phyloP scores from a whole-genome alignment of 1,140 invertebrate genomes.

The Drosophila cardini region DNA sequence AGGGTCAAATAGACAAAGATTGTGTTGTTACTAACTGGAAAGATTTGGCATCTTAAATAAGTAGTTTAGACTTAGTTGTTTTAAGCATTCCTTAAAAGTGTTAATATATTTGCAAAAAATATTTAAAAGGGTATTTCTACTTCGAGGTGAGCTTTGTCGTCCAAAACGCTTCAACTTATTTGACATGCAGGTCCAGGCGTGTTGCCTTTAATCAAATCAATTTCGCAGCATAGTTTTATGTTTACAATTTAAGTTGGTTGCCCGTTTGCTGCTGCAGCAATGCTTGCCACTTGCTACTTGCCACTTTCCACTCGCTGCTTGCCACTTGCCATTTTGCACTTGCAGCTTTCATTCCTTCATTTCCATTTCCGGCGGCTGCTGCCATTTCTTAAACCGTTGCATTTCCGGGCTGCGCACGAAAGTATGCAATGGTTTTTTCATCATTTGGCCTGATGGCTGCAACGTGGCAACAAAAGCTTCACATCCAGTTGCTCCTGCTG shows the following conservation, averaged over 20 bases:
- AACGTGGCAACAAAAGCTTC: slow-evolving; percentile 78
- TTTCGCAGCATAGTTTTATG: slow-evolving; percentile 84
- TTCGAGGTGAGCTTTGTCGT: background rate
- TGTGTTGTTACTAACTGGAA: too few relatives aligned
- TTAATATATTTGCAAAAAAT: background rate
- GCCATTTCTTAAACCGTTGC: slow-evolving; percentile 44
- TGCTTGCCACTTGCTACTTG: slow-evolving; percentile 24
- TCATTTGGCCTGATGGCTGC: slow-evolving; percentile 79
- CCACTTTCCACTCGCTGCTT: slow-evolving; percentile 4
- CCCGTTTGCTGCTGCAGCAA: slow-evolving; percentile 21
- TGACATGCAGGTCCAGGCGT: slow-evolving; percentile 72
- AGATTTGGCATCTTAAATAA: too few relatives aligned
- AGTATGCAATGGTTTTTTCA: slow-evolving; percentile 82
- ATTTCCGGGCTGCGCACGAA: slow-evolving; percentile 77
- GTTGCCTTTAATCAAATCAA: slow-evolving; percentile 84
- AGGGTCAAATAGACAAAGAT: too few relatives aligned
- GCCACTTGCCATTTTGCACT: slow-evolving; percentile 18
- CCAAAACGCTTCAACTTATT: slow-evolving; percentile 57
- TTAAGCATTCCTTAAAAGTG: background rate
- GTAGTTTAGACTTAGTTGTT: background rate
- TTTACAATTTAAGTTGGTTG: slow-evolving; percentile 78
- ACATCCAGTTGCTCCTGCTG: slow-evolving; percentile 8
- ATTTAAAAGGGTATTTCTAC: slow-evolving; percentile 26
- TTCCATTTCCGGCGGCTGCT: slow-evolving; percentile 43
- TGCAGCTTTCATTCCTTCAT: slow-evolving; percentile 30